Evolutionary conservation across 2,113 vertebrate genomes (phyloP), one percentile per base, ranked within the genome.

Genomic region (Pogona vitticeps): DNA sequence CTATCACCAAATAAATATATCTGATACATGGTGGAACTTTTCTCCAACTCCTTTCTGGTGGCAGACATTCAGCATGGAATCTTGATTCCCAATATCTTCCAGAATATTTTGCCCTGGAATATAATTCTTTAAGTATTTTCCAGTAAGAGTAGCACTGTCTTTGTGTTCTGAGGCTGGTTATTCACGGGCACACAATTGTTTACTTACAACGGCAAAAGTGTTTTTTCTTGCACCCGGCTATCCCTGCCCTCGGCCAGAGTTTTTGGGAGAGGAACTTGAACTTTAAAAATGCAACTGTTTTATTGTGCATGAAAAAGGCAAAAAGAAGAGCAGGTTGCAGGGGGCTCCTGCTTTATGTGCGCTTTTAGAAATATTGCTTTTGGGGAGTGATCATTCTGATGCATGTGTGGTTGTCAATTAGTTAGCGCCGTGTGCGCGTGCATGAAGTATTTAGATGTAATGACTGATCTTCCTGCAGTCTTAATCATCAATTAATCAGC

Each of bases 401-500:
- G 26, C 83, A 76, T 80, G 12, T 82, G 63, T 8, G 1, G 56
- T 80, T 91, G 90, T 91, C 90, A 94, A 83, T 95, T 89, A 1
- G 3, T 93, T 93, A 92, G 33, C 83, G 88, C 87, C 91, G 63
- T 90, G 89, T 94, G 92, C 92, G 89, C 89, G 86, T 93, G 78
- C 88, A 90, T 91, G 89, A 88, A 92, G 79, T 92, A 90, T 85
- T 67, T 94, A 86, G 91, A 88, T 94, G 82, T 89, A 92, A 94
- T 93, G 92, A 96, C 94, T 96, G 93, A 95, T 96, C 95, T 94
- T 95, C 94, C 90, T 90, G 86, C 89, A 92, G 90, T 90, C 90
- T 92, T 95, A 94, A 95, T 96, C 94, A 96, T 95, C 95, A 96
- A 96, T 95, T 97, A 96, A 96, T 97, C 95, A 92, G 91, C 93